Evolutionary conservation across 1,140 invertebrate species (phyloP), one percentile per base, ranked within the genome.

Genomic region (Drosophila athabasca): DNA sequence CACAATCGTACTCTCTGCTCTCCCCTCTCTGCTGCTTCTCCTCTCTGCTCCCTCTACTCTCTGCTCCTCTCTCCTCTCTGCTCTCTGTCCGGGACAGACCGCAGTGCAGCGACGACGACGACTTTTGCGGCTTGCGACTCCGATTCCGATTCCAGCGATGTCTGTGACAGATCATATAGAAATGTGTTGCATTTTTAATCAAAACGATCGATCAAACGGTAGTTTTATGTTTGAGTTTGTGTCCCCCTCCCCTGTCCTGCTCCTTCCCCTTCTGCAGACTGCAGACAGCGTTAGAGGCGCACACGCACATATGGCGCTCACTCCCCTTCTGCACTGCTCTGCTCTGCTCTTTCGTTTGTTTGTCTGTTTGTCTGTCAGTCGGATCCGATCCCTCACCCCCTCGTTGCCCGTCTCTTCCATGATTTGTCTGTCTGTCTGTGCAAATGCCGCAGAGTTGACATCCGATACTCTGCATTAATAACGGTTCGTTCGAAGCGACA

Each of bases 171-270:
- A 90, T 90, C 88, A 90, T 82, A 87, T 71, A 88, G 79, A 88
- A 88, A 90, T 90, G 88, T 90, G 83, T 89, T 90, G 89, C 83
- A 90, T 90, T 90, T 90, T 83, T 90, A 90, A 90, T 90, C 88
- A 88, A 90, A 90, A 76, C 88, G 75, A 90, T 90, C 88, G 83
- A 90, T 90, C 88, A 90, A 90, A 90, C 88, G 88, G 88, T 90
- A 90, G 88, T 90, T 90, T 90, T 78, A 65, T 88, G 79, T 76
- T 72, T 74, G 52, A 58, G 50, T 39, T 52, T 39, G 17, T 1
- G 17, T 13, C 13, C 35, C 35, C 35, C 35, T 19, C 17, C 17
- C 17, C 17, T 0, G 17, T 1, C 17, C 17, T 19, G 17, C 17
- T 19, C 17, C 17, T 19, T n/a, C n/a, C n/a, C n/a, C n/a, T n/a